Conservation (phyloP, 37 sponge, comb jelly and placozoan species). For the Agelas oroides region DNA sequence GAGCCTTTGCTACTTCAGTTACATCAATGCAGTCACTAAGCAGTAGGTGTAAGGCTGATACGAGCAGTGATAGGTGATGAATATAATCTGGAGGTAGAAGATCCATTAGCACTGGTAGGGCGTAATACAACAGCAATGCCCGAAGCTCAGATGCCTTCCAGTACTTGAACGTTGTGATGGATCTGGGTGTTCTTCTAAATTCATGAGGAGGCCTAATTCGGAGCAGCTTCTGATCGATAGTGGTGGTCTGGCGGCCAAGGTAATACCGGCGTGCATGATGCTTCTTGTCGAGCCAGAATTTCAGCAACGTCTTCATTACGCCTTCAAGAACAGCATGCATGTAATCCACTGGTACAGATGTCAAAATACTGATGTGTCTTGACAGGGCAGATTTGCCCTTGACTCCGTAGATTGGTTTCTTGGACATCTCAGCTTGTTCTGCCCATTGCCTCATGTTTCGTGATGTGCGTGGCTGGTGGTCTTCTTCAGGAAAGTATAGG, state of each 20-base stretch:
- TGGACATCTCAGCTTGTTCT: background rate
- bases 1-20: too few relatives aligned
- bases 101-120: too few relatives aligned
- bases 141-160: too few relatives aligned
- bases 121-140: too few relatives aligned
- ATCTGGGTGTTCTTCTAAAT: slow-evolving; percentile 12
- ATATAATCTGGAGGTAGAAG: too few relatives aligned
- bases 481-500: slow-evolving; percentile 9
- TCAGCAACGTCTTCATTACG: background rate
- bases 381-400: slow-evolving; percentile 7
- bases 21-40: too few relatives aligned
- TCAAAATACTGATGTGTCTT: background rate
- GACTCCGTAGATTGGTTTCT: slow-evolving; percentile 4
- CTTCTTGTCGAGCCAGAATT: slow-evolving; percentile 4
- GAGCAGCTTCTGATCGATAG: background rate
- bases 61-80: too few relatives aligned
- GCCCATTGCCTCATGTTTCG: background rate
- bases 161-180: too few relatives aligned
- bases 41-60: too few relatives aligned
- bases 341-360: background rate
- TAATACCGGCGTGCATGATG: too few relatives aligned
- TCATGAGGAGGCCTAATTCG: slow-evolving; percentile 25
- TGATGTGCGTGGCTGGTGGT: background rate
- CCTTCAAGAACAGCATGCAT: slow-evolving; percentile 35
- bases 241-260: too few relatives aligned